phyloP scores from a whole-genome alignment of 2,888 invertebrate genomes.

The Actias luna region DNA sequence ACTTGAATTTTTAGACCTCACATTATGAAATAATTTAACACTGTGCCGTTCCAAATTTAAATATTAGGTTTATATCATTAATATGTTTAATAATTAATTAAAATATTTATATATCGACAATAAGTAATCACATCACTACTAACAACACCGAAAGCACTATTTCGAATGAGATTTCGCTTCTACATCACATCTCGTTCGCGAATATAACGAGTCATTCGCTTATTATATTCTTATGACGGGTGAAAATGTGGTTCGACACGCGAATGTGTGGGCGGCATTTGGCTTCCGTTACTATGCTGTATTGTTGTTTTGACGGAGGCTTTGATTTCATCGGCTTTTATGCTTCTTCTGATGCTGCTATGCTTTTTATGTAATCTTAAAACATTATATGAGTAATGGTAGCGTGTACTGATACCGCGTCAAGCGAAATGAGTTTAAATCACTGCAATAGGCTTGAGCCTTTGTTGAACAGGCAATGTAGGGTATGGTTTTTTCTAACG shows the following conservation, averaged over 20 bases:
- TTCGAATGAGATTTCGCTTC: slow-evolving; percentile 68
- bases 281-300: not conserved
- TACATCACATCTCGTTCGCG: slow-evolving; percentile 67
- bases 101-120: slow-evolving; percentile 6
- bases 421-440: no score
- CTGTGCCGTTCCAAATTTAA: no score
- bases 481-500: no score
- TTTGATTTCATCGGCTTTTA: not conserved
- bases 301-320: not conserved
- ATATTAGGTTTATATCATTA: not conserved
- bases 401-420: no score
- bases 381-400: no score
- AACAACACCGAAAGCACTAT: slow-evolving; percentile 49
- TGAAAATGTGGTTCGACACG: slow-evolving; percentile 17
- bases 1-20: no score
- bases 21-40: no score
- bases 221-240: slow-evolving; percentile 51
- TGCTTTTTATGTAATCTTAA: no score
- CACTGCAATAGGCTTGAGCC: no score
- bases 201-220: slow-evolving; percentile 72
- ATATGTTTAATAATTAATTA: not conserved
- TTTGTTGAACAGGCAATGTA: no score
- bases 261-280: slow-evolving; percentile 3
- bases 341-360: not conserved
- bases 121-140: slow-evolving; percentile 37